These are phyloP conservation scores for Amitus sp. DNA, from an alignment of 2,888 invertebrate species.

Conservation along the genomic window DNA sequence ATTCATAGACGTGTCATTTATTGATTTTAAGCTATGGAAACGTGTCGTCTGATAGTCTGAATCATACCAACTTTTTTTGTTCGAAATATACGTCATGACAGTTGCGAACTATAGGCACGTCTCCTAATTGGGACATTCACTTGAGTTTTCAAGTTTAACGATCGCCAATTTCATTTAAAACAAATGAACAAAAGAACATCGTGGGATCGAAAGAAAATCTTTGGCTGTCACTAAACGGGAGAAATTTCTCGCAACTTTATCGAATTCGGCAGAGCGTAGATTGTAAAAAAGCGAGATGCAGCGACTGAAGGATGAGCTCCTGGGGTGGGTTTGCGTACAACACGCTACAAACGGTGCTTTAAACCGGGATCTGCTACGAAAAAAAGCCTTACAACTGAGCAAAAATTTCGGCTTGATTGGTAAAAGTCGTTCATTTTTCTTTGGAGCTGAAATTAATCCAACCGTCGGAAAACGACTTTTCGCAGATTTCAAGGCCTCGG, in stretches of 20 bases:
- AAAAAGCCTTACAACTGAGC: conserved; percentile 47
- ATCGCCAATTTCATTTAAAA: no score
- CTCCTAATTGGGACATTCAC: no score
- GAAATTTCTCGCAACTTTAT: conserved; percentile 23
- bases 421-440: conserved; percentile 20
- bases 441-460: neutral
- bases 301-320: conserved; percentile 43
- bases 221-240: no score
- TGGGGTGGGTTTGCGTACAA: conserved; percentile 52
- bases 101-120: no score
- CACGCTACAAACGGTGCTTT: conserved; percentile 49
- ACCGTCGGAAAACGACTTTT: neutral
- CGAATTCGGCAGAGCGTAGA: conserved; percentile 18
- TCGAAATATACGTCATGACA: no score
- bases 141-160: no score
- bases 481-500: conserved; percentile 48
- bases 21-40: no score
- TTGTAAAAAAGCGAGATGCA: conserved; percentile 31
- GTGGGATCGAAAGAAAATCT: no score
- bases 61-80: no score
- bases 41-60: no score
- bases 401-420: conserved; percentile 37
- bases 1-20: no score
- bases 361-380: conserved; percentile 41
- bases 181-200: no score